phyloP scores from a whole-genome alignment of 2,113 vertebrate species.

The Chloebia gouldiae region DNA sequence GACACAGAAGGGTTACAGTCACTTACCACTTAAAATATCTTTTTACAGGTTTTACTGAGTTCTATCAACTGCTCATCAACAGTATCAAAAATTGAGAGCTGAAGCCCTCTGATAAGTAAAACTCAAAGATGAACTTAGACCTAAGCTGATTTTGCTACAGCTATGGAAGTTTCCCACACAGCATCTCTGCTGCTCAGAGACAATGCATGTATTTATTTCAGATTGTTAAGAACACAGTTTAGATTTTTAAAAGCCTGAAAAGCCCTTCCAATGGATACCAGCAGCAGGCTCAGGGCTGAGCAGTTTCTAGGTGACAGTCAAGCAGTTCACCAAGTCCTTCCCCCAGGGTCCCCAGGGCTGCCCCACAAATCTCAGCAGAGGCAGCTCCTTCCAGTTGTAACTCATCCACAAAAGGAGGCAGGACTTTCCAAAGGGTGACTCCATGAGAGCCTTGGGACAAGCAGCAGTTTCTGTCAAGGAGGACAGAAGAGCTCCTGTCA shows the following conservation, averaged over 20 bases:
- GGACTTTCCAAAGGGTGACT: not conserved
- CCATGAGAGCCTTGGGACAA: not conserved
- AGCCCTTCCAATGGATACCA: not conserved
- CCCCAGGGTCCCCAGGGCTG: no score
- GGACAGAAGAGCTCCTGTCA: not conserved
- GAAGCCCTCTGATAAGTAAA: not conserved
- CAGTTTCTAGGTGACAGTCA: not conserved
- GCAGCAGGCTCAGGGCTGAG: not conserved
- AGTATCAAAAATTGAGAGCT: not conserved
- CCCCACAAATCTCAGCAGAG: not conserved
- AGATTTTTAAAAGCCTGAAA: not conserved
- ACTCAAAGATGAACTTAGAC: not conserved
- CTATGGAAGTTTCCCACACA: not conserved
- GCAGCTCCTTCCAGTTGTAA: not conserved
- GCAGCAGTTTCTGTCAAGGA: fast-evolving
- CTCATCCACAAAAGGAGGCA: not conserved
- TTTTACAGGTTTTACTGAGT: not conserved
- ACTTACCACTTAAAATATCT: not conserved
- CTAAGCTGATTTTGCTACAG: not conserved
- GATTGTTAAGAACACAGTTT: not conserved
- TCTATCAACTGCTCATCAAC: not conserved
- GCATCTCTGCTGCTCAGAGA: not conserved
- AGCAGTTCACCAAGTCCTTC: not conserved
- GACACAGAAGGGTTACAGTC: not conserved
- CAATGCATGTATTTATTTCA: not conserved